Conservation (phyloP, 2,888 invertebrate species). For the Archaeoteleia sp. region DNA sequence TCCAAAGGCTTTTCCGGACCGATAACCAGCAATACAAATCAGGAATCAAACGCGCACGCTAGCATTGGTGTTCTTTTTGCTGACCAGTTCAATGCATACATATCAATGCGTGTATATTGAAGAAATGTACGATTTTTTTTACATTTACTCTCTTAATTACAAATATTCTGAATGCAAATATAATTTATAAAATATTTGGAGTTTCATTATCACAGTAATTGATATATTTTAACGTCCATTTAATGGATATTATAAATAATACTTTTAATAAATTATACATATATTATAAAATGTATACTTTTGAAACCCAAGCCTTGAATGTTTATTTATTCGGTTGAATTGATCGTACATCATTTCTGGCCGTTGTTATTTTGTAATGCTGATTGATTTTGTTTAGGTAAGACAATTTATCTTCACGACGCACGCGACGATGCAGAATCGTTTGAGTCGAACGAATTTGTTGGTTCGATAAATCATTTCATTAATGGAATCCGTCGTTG, state of each 20-base stretch:
- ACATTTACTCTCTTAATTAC: no score
- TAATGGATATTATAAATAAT: conserved; percentile 9
- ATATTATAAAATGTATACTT: conserved; percentile 16
- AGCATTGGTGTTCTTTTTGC: conserved; percentile 30
- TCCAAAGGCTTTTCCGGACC: conserved; percentile 69
- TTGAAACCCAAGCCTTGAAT: no score
- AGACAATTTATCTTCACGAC: conserved; percentile 40
- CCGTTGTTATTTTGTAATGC: conserved; percentile 27
- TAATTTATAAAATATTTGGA: no score
- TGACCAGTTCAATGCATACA: conserved; percentile 10
- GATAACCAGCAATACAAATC: conserved; percentile 68
- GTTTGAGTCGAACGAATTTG: conserved; percentile 34
- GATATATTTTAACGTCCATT: background rate
- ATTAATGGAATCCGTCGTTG: conserved; percentile 24
- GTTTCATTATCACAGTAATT: background rate
- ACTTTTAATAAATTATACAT: conserved; percentile 10
- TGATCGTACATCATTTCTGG: conserved; percentile 17
- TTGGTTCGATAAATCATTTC: conserved; percentile 38
- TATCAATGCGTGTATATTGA: conserved; percentile 28
- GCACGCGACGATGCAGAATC: conserved; percentile 43
- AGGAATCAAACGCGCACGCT: conserved; percentile 69
- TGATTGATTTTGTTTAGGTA: conserved; percentile 43
- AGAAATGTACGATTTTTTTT: conserved; percentile 5
- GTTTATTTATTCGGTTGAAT: conserved; percentile 8
- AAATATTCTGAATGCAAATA: no score